A percentile compares a stretch with the other conserved stretches of the same genome.
These are phyloP conservation scores for Aromia moschata DNA, from an alignment of 2,888 invertebrate genomes.

Conservation along the genomic window DNA sequence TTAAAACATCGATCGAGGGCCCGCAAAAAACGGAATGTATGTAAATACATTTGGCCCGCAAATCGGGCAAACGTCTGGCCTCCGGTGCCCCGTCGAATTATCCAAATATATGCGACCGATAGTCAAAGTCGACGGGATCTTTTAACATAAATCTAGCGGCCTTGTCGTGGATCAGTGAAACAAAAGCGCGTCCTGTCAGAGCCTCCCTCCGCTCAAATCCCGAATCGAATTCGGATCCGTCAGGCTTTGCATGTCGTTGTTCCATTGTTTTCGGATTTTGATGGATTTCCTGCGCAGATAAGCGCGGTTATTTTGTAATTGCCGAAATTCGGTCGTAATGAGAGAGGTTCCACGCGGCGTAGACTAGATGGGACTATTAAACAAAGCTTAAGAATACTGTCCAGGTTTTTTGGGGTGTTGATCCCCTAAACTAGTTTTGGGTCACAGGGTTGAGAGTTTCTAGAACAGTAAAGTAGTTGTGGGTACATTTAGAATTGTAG, in stretches of 20 bases:
- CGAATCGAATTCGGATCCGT: conserved; percentile 60
- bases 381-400: too few relatives aligned
- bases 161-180: conserved; percentile 59
- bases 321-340: conserved; percentile 11
- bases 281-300: conserved; percentile 57
- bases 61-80: conserved; percentile 20
- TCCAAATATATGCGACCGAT: conserved; percentile 36
- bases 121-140: conserved; percentile 19
- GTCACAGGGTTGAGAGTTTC: too few relatives aligned
- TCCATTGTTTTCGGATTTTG: conserved; percentile 60
- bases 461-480: too few relatives aligned
- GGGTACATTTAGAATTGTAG: too few relatives aligned
- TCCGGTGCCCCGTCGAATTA: conserved; percentile 31
- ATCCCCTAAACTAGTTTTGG: too few relatives aligned
- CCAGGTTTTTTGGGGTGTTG: too few relatives aligned
- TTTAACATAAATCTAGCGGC: conserved; percentile 54
- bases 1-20: too few relatives aligned
- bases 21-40: conserved; percentile 11
- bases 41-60: conserved; percentile 22
- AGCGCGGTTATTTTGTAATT: conserved; percentile 16
- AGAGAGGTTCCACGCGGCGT: too few relatives aligned
- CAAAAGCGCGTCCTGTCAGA: conserved; percentile 60
- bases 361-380: too few relatives aligned
- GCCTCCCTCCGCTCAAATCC: conserved; percentile 57
- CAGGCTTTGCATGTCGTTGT: conserved; percentile 55